These are phyloP conservation scores for Anthophora plumipes DNA, from an alignment of 2,888 invertebrate genomes.

Conservation along the genomic window DNA sequence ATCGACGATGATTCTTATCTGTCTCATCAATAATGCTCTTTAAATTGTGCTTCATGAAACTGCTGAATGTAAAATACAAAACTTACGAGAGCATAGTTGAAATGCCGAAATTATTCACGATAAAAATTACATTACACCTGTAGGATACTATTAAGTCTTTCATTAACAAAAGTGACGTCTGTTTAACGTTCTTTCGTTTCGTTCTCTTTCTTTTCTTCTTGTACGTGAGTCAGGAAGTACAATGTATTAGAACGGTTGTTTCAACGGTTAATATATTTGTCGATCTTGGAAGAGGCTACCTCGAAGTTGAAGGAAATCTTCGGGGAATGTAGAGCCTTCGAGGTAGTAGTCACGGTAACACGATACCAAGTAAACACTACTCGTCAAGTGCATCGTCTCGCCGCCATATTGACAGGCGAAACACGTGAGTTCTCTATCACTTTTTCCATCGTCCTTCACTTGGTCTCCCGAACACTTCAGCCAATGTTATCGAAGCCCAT, in stretches of 20 bases:
- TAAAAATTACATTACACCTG: too few relatives aligned
- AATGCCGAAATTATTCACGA: too few relatives aligned
- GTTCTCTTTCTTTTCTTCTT: too few relatives aligned
- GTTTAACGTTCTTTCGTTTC: too few relatives aligned
- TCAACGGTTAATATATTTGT: background rate
- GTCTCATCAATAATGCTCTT: too few relatives aligned
- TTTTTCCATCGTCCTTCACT: slow-evolving; percentile 52
- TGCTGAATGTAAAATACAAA: too few relatives aligned
- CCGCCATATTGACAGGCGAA: slow-evolving; percentile 69
- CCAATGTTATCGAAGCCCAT: slow-evolving; percentile 38
- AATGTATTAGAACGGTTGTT: background rate
- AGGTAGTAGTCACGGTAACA: slow-evolving; percentile 53
- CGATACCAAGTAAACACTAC: slow-evolving; percentile 67
- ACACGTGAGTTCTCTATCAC: slow-evolving; percentile 67
- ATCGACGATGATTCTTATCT: too few relatives aligned
- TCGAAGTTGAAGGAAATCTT: slow-evolving; percentile 9
- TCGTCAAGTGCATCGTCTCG: slow-evolving; percentile 65
- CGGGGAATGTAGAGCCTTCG: slow-evolving; percentile 23
- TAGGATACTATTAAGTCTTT: too few relatives aligned
- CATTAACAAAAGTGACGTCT: too few relatives aligned
- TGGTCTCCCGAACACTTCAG: slow-evolving; percentile 60
- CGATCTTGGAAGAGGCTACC: background rate
- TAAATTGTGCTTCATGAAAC: too few relatives aligned
- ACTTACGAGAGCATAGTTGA: too few relatives aligned
- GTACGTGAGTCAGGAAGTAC: too few relatives aligned